Evolutionary conservation across 2,888 invertebrate species (phyloP).

Genomic region (Acronicta psi): DNA sequence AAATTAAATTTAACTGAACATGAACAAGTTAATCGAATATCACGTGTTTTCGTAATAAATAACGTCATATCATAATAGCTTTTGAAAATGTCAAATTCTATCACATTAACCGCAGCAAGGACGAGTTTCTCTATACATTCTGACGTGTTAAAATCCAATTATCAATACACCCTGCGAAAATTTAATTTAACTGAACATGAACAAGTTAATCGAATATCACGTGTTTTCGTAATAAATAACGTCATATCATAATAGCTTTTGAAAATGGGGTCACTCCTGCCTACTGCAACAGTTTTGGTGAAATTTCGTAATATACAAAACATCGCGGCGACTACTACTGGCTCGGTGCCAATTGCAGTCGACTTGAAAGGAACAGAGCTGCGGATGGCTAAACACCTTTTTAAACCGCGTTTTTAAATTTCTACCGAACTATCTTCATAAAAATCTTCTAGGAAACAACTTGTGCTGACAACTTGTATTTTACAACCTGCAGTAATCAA

Average conservation of each 20-base stretch:
- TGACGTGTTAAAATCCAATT: conserved; percentile 39
- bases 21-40: conserved; percentile 37
- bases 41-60: conserved; percentile 46
- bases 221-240: conserved; percentile 49
- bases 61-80: conserved; percentile 61
- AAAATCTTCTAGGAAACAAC: conserved; percentile 6
- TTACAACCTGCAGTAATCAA: conserved; percentile 3
- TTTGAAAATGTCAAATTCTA: conserved; percentile 70
- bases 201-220: conserved; percentile 38
- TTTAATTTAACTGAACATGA: conserved; percentile 24
- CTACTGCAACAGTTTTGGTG: conserved; percentile 85
- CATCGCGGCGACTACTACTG: conserved; percentile 70
- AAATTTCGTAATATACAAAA: conserved; percentile 87
- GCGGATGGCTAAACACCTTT: conserved; percentile 61
- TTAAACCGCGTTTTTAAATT: conserved; percentile 41
- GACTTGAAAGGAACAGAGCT: conserved; percentile 58
- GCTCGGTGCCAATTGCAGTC: conserved; percentile 76
- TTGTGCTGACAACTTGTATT: conserved; percentile 1
- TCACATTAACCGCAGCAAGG: conserved; percentile 16
- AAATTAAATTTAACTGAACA: conserved; percentile 17
- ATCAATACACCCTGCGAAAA: conserved; percentile 18
- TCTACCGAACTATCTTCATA: conserved; percentile 18
- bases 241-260: conserved; percentile 60
- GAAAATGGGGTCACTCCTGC: conserved; percentile 78
- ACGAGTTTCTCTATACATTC: conserved; percentile 22